A percentile compares a stretch with the other conserved stretches of the same genome.
These are phyloP conservation scores for Aporophyla lueneburgensis DNA, from an alignment of 2,888 invertebrate species.

Conservation along the genomic window DNA sequence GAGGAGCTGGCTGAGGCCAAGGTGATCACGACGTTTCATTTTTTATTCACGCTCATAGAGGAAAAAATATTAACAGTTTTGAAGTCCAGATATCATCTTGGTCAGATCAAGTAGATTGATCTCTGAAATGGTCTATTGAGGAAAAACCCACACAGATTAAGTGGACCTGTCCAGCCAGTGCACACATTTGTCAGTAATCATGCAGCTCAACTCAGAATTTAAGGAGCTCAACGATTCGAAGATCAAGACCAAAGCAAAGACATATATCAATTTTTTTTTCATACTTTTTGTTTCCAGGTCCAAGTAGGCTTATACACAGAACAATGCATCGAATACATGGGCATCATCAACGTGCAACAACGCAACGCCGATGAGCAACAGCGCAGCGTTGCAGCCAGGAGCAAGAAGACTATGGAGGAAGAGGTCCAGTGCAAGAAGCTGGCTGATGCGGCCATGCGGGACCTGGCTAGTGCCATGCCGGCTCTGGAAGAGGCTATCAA, in stretches of 20 bases:
- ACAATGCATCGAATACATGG: constrained; percentile 96
- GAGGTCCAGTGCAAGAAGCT: constrained; percentile 94
- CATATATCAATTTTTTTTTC: too few species aligned
- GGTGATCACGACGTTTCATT: constrained; percentile 72
- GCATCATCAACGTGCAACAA: constrained; percentile 95
- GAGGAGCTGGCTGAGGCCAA: constrained; percentile 95
- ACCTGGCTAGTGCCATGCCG: constrained; percentile 96
- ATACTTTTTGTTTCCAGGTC: constrained; percentile 74
- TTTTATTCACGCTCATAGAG: background rate
- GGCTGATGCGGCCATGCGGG: constrained; percentile 95
- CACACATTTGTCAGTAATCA: too few species aligned
- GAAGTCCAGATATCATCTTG: too few species aligned
- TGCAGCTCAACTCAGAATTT: too few species aligned
- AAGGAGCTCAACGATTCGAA: too few species aligned
- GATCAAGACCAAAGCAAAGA: too few species aligned
- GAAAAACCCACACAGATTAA: too few species aligned
- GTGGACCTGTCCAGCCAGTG: too few species aligned
- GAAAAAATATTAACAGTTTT: too few species aligned
- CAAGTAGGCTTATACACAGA: constrained; percentile 94
- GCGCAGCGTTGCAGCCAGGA: constrained; percentile 93
- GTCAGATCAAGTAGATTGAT: too few species aligned
- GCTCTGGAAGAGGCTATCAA: constrained; percentile 95
- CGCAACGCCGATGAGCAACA: constrained; percentile 96
- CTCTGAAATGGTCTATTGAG: too few species aligned
- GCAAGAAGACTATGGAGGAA: constrained; percentile 90